Conservation (phyloP, 2,797 vertebrate species). For the Carapus acus region DNA sequence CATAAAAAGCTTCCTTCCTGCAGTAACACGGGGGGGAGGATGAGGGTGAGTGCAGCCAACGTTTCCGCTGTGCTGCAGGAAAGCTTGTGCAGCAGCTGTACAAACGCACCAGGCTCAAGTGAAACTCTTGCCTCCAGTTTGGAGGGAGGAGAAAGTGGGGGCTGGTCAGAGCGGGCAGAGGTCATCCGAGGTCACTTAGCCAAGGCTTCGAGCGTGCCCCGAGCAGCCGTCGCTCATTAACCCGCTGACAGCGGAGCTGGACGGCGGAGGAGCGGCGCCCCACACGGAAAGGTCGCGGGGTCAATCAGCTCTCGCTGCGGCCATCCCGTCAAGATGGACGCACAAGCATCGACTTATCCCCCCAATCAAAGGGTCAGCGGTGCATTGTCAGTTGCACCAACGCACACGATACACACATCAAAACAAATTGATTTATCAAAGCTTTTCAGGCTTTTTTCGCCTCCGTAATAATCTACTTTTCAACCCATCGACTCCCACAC, state of each 20-base stretch:
- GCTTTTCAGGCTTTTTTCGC: conserved; percentile 21
- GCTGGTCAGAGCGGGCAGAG: conserved; percentile 57
- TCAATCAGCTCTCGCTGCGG: conserved; percentile 86
- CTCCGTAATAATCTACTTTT: conserved; percentile 45
- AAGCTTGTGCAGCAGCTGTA: conserved; percentile 81
- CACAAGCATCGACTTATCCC: conserved; percentile 78
- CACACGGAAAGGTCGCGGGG: conserved; percentile 84
- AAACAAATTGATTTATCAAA: conserved; percentile 64
- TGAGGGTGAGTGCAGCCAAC: conserved; percentile 53
- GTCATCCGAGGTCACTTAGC: conserved; percentile 71
- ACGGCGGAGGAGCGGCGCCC: conserved; percentile 71
- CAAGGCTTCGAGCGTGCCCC: conserved; percentile 72
- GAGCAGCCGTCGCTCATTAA: conserved; percentile 93
- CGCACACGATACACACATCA: conserved; percentile 17
- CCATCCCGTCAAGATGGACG: conserved; percentile 83
- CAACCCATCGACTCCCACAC: conserved; percentile 29
- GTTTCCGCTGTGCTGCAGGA: conserved; percentile 76
- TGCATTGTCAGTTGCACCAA: conserved; percentile 38
- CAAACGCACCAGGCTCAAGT: conserved; percentile 77
- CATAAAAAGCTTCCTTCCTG: too few relatives aligned
- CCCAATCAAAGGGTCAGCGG: conserved; percentile 64
- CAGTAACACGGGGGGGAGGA: too few relatives aligned
- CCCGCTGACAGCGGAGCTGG: conserved; percentile 77
- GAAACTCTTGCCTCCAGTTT: conserved; percentile 69
- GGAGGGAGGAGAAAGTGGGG: conserved; percentile 66